These are phyloP conservation scores for Fopius arisanus DNA, from an alignment of 1,140 invertebrate species.

Conservation along the genomic window DNA sequence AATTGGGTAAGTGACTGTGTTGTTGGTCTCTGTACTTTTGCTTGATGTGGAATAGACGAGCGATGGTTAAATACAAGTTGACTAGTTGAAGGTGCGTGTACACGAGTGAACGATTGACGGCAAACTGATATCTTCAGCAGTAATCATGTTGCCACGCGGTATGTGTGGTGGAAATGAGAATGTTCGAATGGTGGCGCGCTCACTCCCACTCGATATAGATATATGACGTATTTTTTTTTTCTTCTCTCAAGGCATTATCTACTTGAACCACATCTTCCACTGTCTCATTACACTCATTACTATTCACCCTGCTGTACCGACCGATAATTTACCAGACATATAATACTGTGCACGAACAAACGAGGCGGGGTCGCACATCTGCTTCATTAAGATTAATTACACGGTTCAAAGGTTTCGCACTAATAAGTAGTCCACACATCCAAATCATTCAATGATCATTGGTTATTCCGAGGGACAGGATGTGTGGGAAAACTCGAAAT, in stretches of 20 bases:
- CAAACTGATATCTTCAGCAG: constrained; percentile 9
- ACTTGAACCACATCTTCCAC: neutral
- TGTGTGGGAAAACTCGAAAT: too few species aligned
- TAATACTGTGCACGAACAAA: neutral
- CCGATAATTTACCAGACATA: neutral
- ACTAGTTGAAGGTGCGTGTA: neutral
- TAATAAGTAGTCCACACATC: too few species aligned
- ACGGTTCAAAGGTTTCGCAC: too few species aligned
- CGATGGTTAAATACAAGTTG: neutral
- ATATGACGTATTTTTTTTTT: neutral
- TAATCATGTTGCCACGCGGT: neutral
- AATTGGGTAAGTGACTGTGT: too few species aligned
- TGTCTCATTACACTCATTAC: neutral
- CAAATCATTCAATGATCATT: too few species aligned
- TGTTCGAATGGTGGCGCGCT: constrained; percentile 15
- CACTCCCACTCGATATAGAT: neutral
- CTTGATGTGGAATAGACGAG: neutral
- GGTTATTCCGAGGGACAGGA: too few species aligned
- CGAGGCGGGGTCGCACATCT: neutral
- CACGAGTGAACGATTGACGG: neutral
- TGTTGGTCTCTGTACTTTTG: too few species aligned
- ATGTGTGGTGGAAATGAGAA: neutral
- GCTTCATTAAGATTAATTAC: too few species aligned
- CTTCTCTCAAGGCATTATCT: neutral
- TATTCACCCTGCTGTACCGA: neutral